Percentiles rank a stretch among this genome's conserved stretches.
Conservation (phyloP, 2,888 invertebrate genomes). For the Drosophila hamatofila region DNA sequence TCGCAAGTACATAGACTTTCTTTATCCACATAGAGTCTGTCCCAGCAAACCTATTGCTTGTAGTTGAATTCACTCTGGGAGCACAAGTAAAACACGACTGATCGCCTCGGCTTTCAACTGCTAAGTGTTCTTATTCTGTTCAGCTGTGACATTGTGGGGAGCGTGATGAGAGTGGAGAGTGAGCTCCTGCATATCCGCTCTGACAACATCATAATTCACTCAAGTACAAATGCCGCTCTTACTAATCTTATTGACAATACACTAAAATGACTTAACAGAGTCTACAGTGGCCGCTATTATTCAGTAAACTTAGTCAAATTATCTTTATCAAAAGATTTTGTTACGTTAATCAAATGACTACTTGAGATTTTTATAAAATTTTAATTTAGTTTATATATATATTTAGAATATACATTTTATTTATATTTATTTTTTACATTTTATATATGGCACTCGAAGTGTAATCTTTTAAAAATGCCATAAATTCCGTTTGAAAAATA, state of each 20-base stretch:
- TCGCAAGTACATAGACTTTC: neutral
- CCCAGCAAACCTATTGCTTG: neutral
- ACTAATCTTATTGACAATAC: neutral
- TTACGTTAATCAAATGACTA: too few relatives aligned
- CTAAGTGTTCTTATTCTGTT: neutral
- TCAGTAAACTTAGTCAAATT: too few relatives aligned
- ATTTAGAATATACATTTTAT: neutral
- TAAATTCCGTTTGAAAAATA: neutral
- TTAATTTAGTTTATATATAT: neutral
- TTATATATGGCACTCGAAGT: neutral
- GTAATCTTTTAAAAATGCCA: neutral
- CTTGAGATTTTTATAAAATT: neutral
- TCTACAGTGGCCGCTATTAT: too few relatives aligned
- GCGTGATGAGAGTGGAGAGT: neutral
- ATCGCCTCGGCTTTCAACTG: neutral
- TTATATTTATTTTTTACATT: too few relatives aligned
- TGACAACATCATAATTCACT: neutral
- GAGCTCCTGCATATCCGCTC: neutral
- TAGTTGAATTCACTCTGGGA: neutral
- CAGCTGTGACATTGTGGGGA: too few relatives aligned
- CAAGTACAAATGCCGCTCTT: too few relatives aligned
- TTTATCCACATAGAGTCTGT: neutral
- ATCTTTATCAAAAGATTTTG: too few relatives aligned
- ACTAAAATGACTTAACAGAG: neutral
- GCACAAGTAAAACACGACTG: neutral